Base-by-base conservation (phyloP, 2,113 vertebrate species). In the Kryptolebias marmoratus region DNA sequence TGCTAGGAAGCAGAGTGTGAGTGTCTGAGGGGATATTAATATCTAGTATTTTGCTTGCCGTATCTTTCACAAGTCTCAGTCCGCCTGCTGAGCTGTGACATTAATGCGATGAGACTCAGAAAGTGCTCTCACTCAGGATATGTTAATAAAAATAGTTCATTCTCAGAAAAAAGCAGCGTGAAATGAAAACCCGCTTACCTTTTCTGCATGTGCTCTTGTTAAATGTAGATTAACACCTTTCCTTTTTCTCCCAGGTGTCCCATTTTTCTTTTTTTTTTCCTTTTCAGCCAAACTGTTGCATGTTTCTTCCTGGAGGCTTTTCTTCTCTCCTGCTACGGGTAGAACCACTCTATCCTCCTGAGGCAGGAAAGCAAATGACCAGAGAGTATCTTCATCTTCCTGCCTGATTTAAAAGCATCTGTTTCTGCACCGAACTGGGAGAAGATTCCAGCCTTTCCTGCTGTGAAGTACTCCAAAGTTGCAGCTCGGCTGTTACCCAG, bases 1-100 rank as follows among this genome's bases (percentile, higher is more conserved):
- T 93, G 89, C 87, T 91, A 90, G 73, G 90, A 88, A 74, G 87
- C 89, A 80, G 68, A 67, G 76, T 79, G 68, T 63, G 80, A 67
- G 69, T 76, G 67, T 75, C 77, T 58, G 57, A 81, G 45, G 49
- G 6, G 77, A 83, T 89, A 87, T 90, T 89, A 88, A 90, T 91
- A 90, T 80, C 81, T 77, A 59, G 77, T 79, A 75, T 63, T 65
- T 55, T 74, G 68, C 61, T 81, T 36, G 64, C 50, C 62, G 28
- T 49, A 65, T 75, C 68, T 85, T 68, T 36, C 63, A 57, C 65
- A 68, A 84, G 64, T 61, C 71, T 72, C 81, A 42, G 71, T 76
- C 49, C 76, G 75, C 86, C 83, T 87, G 64, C 87, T 73, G 74
- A 30, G 83, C 87, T 88, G 82, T 65, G 71, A 88, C 79, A 64